Conservation (phyloP, 2,797 vertebrate species). For the Podarcis lilfordi region DNA sequence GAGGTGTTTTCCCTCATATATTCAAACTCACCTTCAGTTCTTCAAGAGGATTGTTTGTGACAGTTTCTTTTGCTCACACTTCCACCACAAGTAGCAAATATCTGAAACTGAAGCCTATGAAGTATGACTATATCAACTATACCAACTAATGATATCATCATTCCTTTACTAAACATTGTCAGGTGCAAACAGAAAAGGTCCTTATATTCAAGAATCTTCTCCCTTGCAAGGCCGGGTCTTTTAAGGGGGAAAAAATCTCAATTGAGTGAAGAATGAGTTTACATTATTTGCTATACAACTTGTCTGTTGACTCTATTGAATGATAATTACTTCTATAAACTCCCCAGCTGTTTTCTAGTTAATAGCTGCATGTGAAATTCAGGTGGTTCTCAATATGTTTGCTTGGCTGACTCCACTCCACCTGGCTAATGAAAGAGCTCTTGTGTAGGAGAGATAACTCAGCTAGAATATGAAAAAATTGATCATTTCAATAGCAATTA, state of each 20-base stretch:
- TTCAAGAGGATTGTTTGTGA: neutral
- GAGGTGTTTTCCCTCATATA: neutral
- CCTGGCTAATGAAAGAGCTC: slow-evolving; percentile 45
- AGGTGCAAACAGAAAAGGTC: slow-evolving; percentile 29
- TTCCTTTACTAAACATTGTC: slow-evolving; percentile 22
- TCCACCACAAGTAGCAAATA: neutral
- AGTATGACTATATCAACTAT: slow-evolving; percentile 1
- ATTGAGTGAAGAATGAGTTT: slow-evolving; percentile 23
- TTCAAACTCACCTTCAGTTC: neutral
- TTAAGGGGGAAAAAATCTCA: neutral
- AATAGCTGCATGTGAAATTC: slow-evolving; percentile 57
- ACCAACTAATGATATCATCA: slow-evolving; percentile 5
- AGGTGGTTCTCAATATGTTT: slow-evolving; percentile 39
- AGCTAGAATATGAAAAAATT: slow-evolving; percentile 29
- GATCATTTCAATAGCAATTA: slow-evolving; percentile 47
- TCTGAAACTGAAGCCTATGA: neutral
- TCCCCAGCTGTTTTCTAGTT: slow-evolving; percentile 59
- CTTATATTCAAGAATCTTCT: slow-evolving; percentile 23
- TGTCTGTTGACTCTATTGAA: slow-evolving; percentile 52
- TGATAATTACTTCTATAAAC: slow-evolving; percentile 54
- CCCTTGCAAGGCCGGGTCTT: neutral
- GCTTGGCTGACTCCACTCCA: slow-evolving; percentile 38
- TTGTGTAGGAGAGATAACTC: slow-evolving; percentile 39
- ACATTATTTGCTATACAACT: slow-evolving; percentile 55
- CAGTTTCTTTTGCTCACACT: neutral